Evolutionary conservation across 1,140 invertebrate genomes (phyloP).

Genomic region (Coptotermes formosanus): DNA sequence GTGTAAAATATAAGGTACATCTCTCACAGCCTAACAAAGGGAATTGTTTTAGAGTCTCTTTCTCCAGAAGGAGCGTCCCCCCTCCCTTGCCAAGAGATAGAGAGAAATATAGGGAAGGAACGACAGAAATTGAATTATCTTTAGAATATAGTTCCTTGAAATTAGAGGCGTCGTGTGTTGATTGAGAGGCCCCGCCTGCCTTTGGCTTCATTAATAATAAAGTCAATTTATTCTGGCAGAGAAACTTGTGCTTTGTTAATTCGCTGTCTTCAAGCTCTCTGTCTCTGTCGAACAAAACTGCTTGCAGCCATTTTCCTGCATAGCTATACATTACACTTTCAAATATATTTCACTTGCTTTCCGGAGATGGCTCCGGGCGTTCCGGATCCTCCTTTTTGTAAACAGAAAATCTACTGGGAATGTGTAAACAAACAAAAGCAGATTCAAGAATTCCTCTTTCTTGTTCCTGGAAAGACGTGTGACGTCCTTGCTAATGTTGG

Average conservation of each 20-base stretch:
- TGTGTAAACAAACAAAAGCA: neutral
- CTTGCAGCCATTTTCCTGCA: conserved; percentile 7
- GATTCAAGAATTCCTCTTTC: neutral
- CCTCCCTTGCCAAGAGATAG: neutral
- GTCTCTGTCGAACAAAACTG: neutral
- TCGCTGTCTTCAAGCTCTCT: neutral
- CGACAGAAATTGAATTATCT: neutral
- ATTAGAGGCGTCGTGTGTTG: conserved; percentile 11
- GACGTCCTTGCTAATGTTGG: no score
- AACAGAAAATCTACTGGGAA: neutral
- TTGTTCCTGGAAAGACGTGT: no score
- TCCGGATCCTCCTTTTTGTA: neutral
- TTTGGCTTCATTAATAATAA: conserved; percentile 5
- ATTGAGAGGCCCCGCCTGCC: conserved; percentile 15
- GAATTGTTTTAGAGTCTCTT: conserved; percentile 13
- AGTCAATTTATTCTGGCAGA: conserved; percentile 8
- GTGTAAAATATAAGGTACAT: conserved; percentile 14
- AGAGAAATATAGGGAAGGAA: neutral
- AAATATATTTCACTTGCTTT: neutral
- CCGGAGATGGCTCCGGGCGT: neutral
- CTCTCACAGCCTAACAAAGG: neutral
- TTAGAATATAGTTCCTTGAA: conserved; percentile 19
- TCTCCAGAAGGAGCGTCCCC: neutral
- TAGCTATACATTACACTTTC: conserved; percentile 3
- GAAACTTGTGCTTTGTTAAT: conserved; percentile 16